phyloP scores from a whole-genome alignment of 1,140 invertebrate genomes.

The Idris sp. region DNA sequence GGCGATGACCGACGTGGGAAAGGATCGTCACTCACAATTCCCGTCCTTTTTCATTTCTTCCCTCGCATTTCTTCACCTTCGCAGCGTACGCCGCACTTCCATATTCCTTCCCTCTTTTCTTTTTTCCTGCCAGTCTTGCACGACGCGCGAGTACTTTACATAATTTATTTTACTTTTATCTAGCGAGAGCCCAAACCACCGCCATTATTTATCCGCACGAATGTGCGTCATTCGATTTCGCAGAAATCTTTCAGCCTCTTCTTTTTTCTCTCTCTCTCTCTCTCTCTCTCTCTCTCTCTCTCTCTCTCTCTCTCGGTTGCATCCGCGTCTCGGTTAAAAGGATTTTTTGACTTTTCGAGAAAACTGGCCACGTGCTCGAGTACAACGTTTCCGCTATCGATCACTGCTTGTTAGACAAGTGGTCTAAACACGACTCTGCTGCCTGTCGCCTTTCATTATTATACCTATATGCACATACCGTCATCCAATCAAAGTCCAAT shows the following conservation, averaged over 20 bases:
- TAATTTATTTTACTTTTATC: slow-evolving; percentile 63
- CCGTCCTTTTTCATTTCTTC: slow-evolving; percentile 54
- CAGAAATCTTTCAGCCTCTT: slow-evolving; percentile 48
- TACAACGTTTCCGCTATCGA: slow-evolving; percentile 36
- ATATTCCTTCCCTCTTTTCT: slow-evolving; percentile 34
- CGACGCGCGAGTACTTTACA: slow-evolving; percentile 37
- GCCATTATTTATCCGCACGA: slow-evolving; percentile 62
- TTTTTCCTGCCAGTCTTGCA: not conserved
- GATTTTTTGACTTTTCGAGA: no score
- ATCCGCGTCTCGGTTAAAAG: no score
- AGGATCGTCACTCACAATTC: slow-evolving; percentile 68
- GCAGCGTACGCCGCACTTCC: slow-evolving; percentile 25
- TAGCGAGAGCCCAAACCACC: slow-evolving; percentile 51
- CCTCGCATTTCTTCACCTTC: slow-evolving; percentile 26
- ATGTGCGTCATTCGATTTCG: slow-evolving; percentile 56
- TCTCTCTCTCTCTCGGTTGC: no score
- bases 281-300: no score
- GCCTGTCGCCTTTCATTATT: slow-evolving; percentile 40
- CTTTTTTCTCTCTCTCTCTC: not conserved
- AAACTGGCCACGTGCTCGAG: not conserved
- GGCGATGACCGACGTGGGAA: slow-evolving; percentile 77
- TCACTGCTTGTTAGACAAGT: slow-evolving; percentile 49
- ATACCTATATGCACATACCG: slow-evolving; percentile 17
- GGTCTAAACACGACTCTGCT: slow-evolving; percentile 51
- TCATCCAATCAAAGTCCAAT: not conserved